A percentile compares a stretch with the other conserved stretches of the same genome.
Evolutionary conservation across 2,888 invertebrate genomes (phyloP).

Genomic region (Catocala sponsa): DNA sequence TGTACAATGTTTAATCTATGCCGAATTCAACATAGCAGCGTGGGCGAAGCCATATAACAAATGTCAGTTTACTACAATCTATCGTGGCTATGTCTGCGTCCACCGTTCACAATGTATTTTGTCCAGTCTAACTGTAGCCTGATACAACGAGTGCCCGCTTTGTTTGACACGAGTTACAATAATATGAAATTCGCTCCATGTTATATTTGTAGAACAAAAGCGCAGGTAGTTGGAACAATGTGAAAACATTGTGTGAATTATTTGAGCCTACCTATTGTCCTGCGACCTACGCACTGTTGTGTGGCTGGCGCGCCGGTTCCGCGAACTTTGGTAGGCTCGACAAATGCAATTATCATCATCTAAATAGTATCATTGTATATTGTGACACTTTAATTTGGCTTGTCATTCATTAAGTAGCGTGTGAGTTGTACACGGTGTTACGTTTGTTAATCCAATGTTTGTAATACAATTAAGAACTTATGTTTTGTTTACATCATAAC

Average conservation of each 20-base stretch:
- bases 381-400: not conserved
- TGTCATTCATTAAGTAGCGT: not conserved
- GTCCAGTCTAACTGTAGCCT: conserved; percentile 34
- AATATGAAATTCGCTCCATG: conserved; percentile 23
- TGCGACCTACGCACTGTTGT: conserved; percentile 46
- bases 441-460: conserved; percentile 1
- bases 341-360: conserved; percentile 21
- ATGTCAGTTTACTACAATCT: conserved; percentile 11
- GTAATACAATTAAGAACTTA: no score
- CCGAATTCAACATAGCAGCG: no score
- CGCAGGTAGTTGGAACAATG: conserved; percentile 69
- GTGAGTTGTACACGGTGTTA: conserved; percentile 1
- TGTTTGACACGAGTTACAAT: conserved; percentile 47
- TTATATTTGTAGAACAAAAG: conserved; percentile 69
- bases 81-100: not conserved
- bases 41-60: no score
- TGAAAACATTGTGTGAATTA: conserved; percentile 54
- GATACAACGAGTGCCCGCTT: conserved; percentile 40
- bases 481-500: no score
- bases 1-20: no score
- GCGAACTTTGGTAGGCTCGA: conserved; percentile 15
- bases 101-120: conserved; percentile 20
- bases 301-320: conserved; percentile 19
- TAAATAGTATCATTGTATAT: conserved; percentile 9
- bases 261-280: conserved; percentile 44